A percentile compares a stretch with the other conserved stretches of the same genome.
Evolutionary conservation across 1,140 invertebrate species (phyloP).

Genomic region (Maniola jurtina): DNA sequence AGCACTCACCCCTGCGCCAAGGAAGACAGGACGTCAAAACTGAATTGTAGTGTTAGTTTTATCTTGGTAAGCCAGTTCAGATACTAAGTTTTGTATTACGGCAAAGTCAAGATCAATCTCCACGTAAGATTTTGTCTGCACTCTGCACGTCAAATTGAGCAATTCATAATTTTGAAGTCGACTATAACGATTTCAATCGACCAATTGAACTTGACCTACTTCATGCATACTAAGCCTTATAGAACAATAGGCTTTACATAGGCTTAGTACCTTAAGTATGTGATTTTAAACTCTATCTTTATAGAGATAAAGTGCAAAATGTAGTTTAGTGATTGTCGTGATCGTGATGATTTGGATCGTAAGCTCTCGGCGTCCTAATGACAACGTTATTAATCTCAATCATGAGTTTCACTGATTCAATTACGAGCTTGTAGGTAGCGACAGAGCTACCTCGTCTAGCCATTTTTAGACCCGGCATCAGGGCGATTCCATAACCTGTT

Average conservation of each 20-base stretch:
- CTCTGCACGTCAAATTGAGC: constrained; percentile 12
- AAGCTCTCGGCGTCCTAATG: constrained; percentile 12
- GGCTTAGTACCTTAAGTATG: not conserved
- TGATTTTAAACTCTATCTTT: constrained; percentile 4
- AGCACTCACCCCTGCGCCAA: too few relatives aligned
- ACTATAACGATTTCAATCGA: constrained; percentile 14
- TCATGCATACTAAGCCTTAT: constrained; percentile 17
- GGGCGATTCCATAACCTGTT: too few relatives aligned
- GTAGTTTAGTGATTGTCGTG: not conserved
- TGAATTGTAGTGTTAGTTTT: too few relatives aligned
- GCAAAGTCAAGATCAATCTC: not conserved
- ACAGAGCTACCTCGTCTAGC: not conserved
- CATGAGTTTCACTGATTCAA: constrained; percentile 14
- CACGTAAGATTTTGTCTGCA: not conserved
- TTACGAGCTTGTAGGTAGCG: not conserved
- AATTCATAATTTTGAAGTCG: constrained; percentile 8
- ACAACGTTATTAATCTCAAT: constrained; percentile 10
- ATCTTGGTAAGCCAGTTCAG: not conserved
- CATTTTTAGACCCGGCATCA: not conserved
- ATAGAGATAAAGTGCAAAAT: not conserved
- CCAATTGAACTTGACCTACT: constrained; percentile 26
- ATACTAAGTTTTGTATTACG: not conserved
- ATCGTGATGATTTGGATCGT: constrained; percentile 15
- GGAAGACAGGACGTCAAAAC: too few relatives aligned
- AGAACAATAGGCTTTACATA: constrained; percentile 23